Conservation (phyloP, 2,888 invertebrate species). For the Melitaea athalia region DNA sequence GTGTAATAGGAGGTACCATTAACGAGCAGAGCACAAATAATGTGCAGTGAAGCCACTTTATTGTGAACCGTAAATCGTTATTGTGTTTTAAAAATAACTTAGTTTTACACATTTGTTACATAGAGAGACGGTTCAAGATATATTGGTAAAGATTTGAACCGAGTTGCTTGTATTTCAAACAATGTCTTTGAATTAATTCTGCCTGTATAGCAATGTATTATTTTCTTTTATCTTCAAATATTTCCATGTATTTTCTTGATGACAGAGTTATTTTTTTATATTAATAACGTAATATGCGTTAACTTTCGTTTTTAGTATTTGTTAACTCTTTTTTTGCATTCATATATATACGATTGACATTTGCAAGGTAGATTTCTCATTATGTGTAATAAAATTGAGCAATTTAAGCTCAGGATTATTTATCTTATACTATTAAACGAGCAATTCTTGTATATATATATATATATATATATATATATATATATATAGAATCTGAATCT, state of each 20-base stretch:
- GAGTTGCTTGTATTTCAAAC: slow-evolving; percentile 14
- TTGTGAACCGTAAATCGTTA: slow-evolving; percentile 25
- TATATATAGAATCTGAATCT: no score
- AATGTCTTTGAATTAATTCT: slow-evolving; percentile 16
- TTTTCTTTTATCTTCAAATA: slow-evolving; percentile 1
- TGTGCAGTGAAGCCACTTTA: slow-evolving; percentile 26
- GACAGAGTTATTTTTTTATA: background rate
- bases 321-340: no score
- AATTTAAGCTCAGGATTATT: no score
- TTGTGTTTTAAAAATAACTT: slow-evolving; percentile 23
- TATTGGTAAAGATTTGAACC: slow-evolving; percentile 9
- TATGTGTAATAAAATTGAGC: no score
- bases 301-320: no score
- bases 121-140: slow-evolving; percentile 20
- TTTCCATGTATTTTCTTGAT: background rate
- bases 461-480: no score
- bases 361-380: no score
- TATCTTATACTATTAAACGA: no score
- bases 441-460: no score
- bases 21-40: slow-evolving; percentile 22
- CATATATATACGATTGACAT: no score
- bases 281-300: background rate
- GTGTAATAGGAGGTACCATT: slow-evolving; percentile 15
- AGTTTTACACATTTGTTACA: slow-evolving; percentile 12
- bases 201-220: background rate